Evolutionary conservation across 1,140 invertebrate species (phyloP), one percentile per base, ranked within the genome.

Genomic region (Drosophila cardini): DNA sequence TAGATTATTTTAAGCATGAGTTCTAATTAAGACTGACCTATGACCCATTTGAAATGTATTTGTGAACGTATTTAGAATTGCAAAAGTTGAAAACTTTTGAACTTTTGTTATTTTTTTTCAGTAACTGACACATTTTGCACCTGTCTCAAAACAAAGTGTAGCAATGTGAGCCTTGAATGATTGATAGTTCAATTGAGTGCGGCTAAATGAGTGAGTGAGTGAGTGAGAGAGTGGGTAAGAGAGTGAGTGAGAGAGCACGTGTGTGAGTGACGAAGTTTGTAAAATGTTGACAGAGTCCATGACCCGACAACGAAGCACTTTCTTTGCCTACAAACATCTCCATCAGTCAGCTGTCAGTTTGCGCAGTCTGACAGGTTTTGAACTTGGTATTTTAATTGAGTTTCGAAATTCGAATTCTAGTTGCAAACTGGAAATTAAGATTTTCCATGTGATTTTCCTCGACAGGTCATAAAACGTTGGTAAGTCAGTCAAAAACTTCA

Each of bases 331-430:
- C 60, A 48, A 53, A 53, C 30, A 36, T 53, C 30, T 36, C 74
- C 81, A 86, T 82, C 82, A 82, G 83, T 87, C 82, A 87, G 78
- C 78, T 85, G 83, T 87, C 82, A 85, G 83, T 69, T 78, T 62
- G n/a, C 43, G 45, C 64, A 78, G 40, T 74, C 62, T 77, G 78
- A 83, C 82, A 81, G 78, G 53, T 70, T 84, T 62, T 85, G 83
- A 85, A 82, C 82, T 82, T 85, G 83, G 65, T 79, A 86, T 86
- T 85, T 85, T 81, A 85, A 86, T 85, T 85, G 69, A 72, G 69
- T 67, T 72, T 65, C 42, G 64, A 84, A 82, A 58, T 72, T 65
- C 42, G 64, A 84, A 82, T 78, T 83, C 65, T 8, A 52, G 60
- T 53, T 81, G 69, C 50, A 46, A 26, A 46, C 57, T 48, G 36